A percentile compares a stretch with the other conserved stretches of the same genome.
These are phyloP conservation scores for Pristionchus fissidentatus DNA, from an alignment of 2,888 invertebrate genomes.

Conservation along the genomic window DNA sequence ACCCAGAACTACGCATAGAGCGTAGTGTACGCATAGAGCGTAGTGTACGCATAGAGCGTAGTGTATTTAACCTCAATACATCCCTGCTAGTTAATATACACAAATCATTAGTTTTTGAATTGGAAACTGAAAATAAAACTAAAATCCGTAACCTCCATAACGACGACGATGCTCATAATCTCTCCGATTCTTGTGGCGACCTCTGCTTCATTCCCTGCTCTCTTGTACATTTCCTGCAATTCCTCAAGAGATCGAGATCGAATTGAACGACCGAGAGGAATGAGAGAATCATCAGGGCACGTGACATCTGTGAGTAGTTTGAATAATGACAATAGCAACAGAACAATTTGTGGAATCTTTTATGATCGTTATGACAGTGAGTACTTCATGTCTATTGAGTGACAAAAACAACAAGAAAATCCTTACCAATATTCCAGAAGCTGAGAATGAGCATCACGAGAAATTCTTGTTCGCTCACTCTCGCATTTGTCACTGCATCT, in stretches of 20 bases:
- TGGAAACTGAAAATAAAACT: not conserved
- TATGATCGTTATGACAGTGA: too few relatives aligned
- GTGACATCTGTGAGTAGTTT: too few relatives aligned
- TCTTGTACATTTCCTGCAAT: not conserved
- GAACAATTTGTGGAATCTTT: too few relatives aligned
- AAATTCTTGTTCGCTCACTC: not conserved
- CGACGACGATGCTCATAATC: not conserved
- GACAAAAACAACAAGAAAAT: not conserved
- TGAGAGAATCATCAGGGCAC: not conserved
- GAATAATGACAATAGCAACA: too few relatives aligned
- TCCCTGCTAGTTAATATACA: too few relatives aligned
- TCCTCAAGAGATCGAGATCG: not conserved
- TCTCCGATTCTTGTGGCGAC: not conserved
- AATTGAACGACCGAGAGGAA: not conserved
- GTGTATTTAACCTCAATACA: too few relatives aligned
- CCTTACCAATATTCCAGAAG: constrained; percentile 13
- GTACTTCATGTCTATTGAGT: not conserved
- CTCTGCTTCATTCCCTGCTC: not conserved
- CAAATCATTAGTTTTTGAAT: too few relatives aligned
- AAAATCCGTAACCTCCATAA: not conserved
- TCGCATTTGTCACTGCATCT: not conserved
- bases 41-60: too few relatives aligned
- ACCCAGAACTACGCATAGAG: too few relatives aligned
- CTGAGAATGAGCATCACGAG: not conserved
- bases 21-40: too few relatives aligned